phyloP scores from a whole-genome alignment of 2,888 invertebrate genomes.

The Pollenia amentaria region DNA sequence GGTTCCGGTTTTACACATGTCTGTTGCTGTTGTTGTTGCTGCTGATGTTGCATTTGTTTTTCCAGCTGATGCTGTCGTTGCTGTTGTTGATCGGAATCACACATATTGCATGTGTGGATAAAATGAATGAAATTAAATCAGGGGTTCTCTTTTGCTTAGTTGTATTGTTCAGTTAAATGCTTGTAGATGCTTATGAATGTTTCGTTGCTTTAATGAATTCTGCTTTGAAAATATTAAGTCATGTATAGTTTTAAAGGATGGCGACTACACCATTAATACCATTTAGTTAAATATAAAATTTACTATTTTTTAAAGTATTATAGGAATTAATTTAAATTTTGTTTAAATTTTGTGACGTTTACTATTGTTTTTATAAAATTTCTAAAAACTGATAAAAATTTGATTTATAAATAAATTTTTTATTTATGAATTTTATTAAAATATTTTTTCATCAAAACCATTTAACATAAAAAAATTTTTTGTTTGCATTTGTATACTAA shows the following conservation, averaged over 20 bases:
- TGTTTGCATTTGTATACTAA: background rate
- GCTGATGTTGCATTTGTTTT: conserved; percentile 31
- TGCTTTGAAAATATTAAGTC: background rate
- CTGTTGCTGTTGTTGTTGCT: conserved; percentile 43
- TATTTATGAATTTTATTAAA: too few species aligned
- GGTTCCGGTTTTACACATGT: conserved; percentile 53
- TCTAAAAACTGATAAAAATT: too few species aligned
- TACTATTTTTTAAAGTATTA: too few species aligned
- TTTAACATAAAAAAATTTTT: too few species aligned
- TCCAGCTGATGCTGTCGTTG: conserved; percentile 39
- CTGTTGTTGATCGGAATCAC: conserved; percentile 60
- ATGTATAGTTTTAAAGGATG: too few species aligned
- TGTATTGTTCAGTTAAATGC: background rate
- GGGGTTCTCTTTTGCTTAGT: background rate
- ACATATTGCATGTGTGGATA: conserved; percentile 58
- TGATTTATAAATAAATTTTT: too few species aligned
- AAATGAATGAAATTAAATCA: background rate
- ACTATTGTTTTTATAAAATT: too few species aligned
- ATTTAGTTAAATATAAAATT: too few species aligned
- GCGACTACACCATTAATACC: too few species aligned
- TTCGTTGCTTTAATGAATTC: conserved; percentile 28
- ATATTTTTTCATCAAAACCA: too few species aligned
- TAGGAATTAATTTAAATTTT: too few species aligned
- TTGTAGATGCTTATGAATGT: conserved; percentile 8
- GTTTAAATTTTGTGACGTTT: too few species aligned